Conservation (phyloP, 2,113 vertebrate genomes). For the Puntigrus tetrazona region DNA sequence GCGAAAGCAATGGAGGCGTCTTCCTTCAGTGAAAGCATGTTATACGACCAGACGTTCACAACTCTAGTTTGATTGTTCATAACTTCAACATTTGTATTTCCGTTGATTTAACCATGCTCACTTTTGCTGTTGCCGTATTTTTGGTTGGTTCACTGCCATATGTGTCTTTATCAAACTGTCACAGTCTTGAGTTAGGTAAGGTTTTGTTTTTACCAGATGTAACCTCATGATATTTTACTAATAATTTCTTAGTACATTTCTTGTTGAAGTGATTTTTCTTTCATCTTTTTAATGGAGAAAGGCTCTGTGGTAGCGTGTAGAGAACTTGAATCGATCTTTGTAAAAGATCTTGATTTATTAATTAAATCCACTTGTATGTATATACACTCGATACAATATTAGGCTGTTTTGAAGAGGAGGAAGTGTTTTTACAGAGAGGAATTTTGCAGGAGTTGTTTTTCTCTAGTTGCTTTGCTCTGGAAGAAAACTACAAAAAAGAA, state of each 20-base stretch:
- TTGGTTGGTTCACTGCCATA: neutral
- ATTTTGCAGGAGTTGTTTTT: neutral
- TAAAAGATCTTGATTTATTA: neutral
- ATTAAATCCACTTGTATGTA: slow-evolving; percentile 6
- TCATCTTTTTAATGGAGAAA: neutral
- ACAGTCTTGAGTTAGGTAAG: neutral
- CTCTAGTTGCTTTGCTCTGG: neutral
- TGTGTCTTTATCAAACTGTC: neutral
- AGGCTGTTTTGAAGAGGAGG: neutral
- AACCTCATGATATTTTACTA: neutral
- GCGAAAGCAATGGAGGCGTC: slow-evolving; percentile 87
- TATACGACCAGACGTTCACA: slow-evolving; percentile 68
- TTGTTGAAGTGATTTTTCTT: neutral
- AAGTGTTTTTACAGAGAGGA: neutral
- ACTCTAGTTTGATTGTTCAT: slow-evolving; percentile 52
- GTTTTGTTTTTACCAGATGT: neutral
- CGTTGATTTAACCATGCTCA: neutral
- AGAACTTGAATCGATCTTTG: neutral
- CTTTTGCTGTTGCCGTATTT: too few species aligned
- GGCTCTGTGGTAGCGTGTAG: neutral
- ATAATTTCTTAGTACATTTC: neutral
- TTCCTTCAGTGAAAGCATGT: slow-evolving; percentile 79
- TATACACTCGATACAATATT: neutral
- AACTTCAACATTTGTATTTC: neutral
- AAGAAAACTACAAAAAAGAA: too few species aligned